phyloP scores from a whole-genome alignment of 2,888 invertebrate genomes.

The Monopis laevigella region DNA sequence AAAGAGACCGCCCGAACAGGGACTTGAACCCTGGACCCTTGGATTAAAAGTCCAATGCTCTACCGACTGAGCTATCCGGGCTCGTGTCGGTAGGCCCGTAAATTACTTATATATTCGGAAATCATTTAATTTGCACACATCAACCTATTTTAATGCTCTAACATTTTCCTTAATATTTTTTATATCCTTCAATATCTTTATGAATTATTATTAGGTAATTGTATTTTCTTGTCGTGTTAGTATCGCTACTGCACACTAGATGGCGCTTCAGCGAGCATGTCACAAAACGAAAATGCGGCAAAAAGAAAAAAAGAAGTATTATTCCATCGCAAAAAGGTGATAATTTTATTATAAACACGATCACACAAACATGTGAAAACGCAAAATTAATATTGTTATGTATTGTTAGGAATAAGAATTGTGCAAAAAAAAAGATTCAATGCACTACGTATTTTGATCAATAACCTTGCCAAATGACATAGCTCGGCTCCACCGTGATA shows the following conservation, averaged over 20 bases:
- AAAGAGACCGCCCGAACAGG: constrained; percentile 61
- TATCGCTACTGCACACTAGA: constrained; percentile 41
- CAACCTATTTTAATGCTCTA: too few species aligned
- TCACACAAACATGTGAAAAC: not conserved
- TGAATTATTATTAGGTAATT: too few species aligned
- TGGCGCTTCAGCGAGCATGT: constrained; percentile 36
- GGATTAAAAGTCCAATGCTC: constrained; percentile 58
- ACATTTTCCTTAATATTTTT: too few species aligned
- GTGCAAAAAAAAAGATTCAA: not conserved
- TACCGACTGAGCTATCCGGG: constrained; percentile 22
- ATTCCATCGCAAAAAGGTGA: constrained; percentile 9
- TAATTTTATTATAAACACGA: constrained; percentile 1
- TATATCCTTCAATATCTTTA: too few species aligned
- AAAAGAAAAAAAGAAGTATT: constrained; percentile 12
- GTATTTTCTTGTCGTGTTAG: constrained; percentile 12
- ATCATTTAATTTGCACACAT: too few species aligned
- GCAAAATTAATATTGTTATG: constrained; percentile 8
- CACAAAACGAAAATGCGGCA: not conserved
- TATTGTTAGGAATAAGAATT: not conserved
- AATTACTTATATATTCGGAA: constrained; percentile 1
- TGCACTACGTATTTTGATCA: not conserved
- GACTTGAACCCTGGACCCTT: constrained; percentile 71
- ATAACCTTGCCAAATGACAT: constrained; percentile 47
- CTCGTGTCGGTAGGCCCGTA: constrained; percentile 5
- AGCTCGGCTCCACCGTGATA: constrained; percentile 22